Conservation (phyloP, 2,113 vertebrate genomes). For the Corythaixoides concolor region DNA sequence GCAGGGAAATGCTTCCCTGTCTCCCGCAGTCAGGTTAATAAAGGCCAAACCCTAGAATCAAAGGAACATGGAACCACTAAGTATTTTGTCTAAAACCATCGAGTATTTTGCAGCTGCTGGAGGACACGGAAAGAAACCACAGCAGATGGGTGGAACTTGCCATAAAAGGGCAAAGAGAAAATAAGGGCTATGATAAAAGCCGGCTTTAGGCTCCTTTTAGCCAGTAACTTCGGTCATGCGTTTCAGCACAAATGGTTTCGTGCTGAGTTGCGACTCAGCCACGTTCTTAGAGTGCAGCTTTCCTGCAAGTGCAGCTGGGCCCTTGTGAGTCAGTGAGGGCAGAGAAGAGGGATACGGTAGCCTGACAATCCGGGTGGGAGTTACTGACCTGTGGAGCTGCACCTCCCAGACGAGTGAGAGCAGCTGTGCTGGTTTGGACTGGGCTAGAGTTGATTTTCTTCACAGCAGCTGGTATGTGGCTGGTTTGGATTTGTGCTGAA, state of each 20-base stretch:
- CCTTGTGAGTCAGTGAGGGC: rapidly evolving
- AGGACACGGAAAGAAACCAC: neutral
- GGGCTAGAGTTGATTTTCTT: too few species aligned
- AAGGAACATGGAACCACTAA: neutral
- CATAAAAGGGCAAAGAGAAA: neutral
- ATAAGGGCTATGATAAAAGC: neutral
- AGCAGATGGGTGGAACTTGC: neutral
- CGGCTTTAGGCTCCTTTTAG: neutral
- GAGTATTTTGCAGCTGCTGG: neutral
- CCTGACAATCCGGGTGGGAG: neutral
- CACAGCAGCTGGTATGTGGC: too few species aligned
- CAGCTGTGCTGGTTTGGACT: neutral
- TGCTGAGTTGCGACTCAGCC: neutral
- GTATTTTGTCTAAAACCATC: neutral
- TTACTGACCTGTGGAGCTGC: neutral
- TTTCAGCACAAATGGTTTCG: neutral
- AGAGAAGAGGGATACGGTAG: neutral
- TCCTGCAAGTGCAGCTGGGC: neutral
- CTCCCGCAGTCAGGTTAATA: slow-evolving; percentile 2
- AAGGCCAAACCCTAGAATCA: neutral
- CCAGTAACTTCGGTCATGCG: neutral
- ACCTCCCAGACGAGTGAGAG: neutral
- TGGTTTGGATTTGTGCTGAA: too few species aligned
- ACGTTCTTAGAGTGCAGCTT: neutral
- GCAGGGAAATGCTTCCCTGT: neutral